phyloP scores from a whole-genome alignment of 2,888 invertebrate genomes.

The Eupithecia inturbata region DNA sequence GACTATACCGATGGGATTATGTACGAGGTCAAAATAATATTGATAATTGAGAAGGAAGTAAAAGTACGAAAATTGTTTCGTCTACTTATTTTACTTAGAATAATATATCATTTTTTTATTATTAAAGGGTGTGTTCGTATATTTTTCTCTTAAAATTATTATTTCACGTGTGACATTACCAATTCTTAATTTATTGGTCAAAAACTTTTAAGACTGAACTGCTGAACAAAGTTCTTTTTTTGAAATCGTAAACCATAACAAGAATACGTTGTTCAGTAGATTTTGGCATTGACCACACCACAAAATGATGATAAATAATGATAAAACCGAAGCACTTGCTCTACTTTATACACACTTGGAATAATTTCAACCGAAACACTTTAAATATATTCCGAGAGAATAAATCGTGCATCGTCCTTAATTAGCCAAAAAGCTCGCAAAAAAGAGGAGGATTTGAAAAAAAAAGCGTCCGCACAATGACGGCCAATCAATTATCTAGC shows the following conservation, averaged over 20 bases:
- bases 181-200: no score
- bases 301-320: slow-evolving; percentile 1
- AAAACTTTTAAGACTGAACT: no score
- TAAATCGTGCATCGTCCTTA: slow-evolving; percentile 34
- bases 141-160: no score
- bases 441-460: background rate
- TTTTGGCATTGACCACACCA: background rate
- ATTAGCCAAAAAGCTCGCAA: slow-evolving; percentile 27
- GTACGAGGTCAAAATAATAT: background rate
- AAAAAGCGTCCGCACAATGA: background rate
- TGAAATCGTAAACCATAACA: no score
- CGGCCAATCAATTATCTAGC: background rate
- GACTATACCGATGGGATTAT: background rate
- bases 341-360: slow-evolving; percentile 16
- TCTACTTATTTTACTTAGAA: background rate
- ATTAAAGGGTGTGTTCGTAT: no score
- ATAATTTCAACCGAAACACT: slow-evolving; percentile 25
- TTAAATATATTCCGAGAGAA: slow-evolving; percentile 26
- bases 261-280: background rate
- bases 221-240: no score
- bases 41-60: background rate
- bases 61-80: background rate
- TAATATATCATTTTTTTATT: no score
- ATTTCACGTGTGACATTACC: no score
- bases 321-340: slow-evolving; percentile 5